phyloP scores from a whole-genome alignment of 1,140 invertebrate species.

The Cherax destructor region DNA sequence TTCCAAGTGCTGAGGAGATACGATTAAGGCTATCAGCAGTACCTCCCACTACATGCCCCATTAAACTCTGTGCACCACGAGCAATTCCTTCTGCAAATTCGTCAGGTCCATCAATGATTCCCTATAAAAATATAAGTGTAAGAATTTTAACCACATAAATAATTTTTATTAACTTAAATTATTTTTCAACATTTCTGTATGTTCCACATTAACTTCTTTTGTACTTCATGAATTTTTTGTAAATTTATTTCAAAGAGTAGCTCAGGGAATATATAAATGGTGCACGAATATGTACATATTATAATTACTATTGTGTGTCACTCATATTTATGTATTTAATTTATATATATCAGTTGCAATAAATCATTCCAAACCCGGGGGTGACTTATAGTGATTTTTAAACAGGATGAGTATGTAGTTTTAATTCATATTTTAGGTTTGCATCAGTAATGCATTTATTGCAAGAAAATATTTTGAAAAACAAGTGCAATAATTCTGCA shows the following conservation, averaged over 20 bases:
- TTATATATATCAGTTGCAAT: too few relatives aligned
- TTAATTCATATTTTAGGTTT: too few relatives aligned
- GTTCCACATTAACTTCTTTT: neutral
- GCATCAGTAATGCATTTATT: too few relatives aligned
- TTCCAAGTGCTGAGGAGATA: constrained; percentile 75
- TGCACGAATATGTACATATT: too few relatives aligned
- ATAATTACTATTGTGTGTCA: too few relatives aligned
- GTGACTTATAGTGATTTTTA: too few relatives aligned
- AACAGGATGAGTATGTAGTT: too few relatives aligned
- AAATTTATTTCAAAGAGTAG: neutral
- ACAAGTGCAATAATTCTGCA: too few relatives aligned
- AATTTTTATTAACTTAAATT: neutral
- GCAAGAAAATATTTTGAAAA: too few relatives aligned
- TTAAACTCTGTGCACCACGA: constrained; percentile 75
- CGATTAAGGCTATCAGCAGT: constrained; percentile 75
- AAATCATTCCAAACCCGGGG: too few relatives aligned
- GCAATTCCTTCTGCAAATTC: constrained; percentile 75
- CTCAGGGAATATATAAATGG: too few relatives aligned
- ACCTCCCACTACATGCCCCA: constrained; percentile 76
- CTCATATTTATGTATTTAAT: too few relatives aligned
- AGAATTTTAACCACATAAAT: neutral
- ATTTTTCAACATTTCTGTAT: neutral
- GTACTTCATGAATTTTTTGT: neutral
- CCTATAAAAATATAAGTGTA: constrained; percentile 73
- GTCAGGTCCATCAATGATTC: constrained; percentile 75